Base-by-base conservation (phyloP, 2,113 vertebrate species). In the Triplophysa rosa region DNA sequence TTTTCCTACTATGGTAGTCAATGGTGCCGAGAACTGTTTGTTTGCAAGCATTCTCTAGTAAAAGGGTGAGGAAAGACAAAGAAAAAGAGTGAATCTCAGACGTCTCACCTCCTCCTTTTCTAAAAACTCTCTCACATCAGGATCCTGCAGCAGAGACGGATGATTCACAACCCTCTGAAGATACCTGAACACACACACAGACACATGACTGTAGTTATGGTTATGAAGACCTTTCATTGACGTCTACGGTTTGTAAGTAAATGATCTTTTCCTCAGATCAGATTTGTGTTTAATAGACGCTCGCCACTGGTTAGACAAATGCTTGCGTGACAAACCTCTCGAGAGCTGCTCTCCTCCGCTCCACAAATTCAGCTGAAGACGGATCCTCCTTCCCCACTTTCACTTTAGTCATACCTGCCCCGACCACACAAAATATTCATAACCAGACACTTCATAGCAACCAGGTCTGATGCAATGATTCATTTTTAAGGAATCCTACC, bases 331-430 rank as follows among this genome's bases (percentile, higher is more conserved):
- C 70, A 16, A 82, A 98, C 98, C 98, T 96, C 92, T 99, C 97
- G 24, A 99, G 88, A 86, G 97, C 95, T 1, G 96, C 96, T 88
- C 98, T 93, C 82, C 98, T 93, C 84, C 96, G 94, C 86, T 99
- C 97, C 7, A 98, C 92, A 91, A 99, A 99, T 89, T 99, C 97
- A 40, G 91, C 92, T 72, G 96, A 98, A 0, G 98, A 99, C 24
- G 95, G 95, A 75, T 99, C 97, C 84, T 99, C 97, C 84, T 99
- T 99, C 23, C 98, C 98, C 79, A 99, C 97, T 91, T 99, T 99
- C 79, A 99, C 91, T 93, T 99, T 99, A 61, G 98, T 99, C 98
- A 99, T 99, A 81, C 98, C 98, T 99, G 87, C 79, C n/a, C 69
- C 79, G 42, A 7, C 19, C 8, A 76, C 52, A 79, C 47, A 70